Conservation (phyloP, 2,113 vertebrate species). For the Cavia porcellus region DNA sequence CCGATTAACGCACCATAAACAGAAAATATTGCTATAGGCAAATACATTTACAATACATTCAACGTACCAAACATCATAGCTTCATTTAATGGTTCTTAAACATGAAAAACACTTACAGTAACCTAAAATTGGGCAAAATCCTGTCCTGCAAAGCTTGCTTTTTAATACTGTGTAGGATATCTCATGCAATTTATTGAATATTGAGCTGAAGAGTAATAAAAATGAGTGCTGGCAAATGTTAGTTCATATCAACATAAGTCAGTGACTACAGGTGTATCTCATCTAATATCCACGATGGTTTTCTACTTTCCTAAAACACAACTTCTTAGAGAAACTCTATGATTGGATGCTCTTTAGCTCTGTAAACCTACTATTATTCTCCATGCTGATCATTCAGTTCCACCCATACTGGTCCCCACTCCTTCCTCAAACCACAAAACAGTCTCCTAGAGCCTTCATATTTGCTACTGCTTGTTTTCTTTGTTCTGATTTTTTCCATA, state of each 20-base stretch:
- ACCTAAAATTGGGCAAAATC: background rate
- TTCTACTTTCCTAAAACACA: background rate
- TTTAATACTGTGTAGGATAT: background rate
- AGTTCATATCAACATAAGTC: background rate
- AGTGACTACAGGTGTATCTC: background rate
- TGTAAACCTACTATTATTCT: background rate
- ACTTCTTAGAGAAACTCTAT: background rate
- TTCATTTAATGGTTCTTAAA: background rate
- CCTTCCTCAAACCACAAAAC: background rate
- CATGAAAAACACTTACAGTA: background rate
- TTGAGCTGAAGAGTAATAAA: background rate
- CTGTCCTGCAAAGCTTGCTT: background rate
- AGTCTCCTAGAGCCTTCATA: background rate
- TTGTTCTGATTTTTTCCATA: background rate
- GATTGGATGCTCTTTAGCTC: accelerated
- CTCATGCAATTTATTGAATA: background rate
- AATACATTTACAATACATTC: background rate
- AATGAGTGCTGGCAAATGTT: background rate
- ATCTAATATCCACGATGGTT: background rate
- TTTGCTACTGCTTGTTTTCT: background rate
- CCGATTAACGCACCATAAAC: background rate
- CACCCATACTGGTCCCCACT: accelerated
- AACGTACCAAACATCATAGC: background rate
- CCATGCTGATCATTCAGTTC: background rate
- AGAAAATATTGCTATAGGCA: background rate